Base-by-base conservation (phyloP, 1,140 invertebrate species). In the Muscidifurax raptorellus region DNA sequence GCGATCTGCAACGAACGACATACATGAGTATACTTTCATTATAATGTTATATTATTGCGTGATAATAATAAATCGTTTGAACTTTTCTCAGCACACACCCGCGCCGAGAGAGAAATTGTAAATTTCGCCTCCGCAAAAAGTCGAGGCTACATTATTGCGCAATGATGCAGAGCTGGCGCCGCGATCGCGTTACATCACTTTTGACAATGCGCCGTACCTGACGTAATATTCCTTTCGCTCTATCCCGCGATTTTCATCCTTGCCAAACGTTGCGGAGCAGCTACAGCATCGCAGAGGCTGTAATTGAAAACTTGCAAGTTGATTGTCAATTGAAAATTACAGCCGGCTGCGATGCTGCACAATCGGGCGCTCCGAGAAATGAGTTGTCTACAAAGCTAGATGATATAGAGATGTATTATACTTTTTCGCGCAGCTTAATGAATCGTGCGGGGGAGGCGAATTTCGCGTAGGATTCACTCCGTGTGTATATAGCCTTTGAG, bases 111-210 rank as follows among this genome's bases (percentile, higher is more conserved):
- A 69, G 25, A 30, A 18, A 40, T 67, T 80, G 72, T 69, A 9
- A 80, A 72, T 72, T 80, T 72, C 28, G 67, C 40, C 32, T 44
- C 36, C n/a, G 36, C 66, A 36, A n/a, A 59, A n/a, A n/a, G 52
- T 2, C 52, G 36, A 40, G 66, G 15, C 71, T 9, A 15, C 69
- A n/a, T n/a, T n/a, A n/a, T 80, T 80, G 67, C 79, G 67, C 79
- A 80, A 85, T 87, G 86, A 85, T 87, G 86, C 87, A 89, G 86
- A 77, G 88, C 85, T 80, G 88, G 81, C 75, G 89, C 86, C 88
- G 88, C 85, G 64, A 89, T 89, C 81, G 88, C 87, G 89, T 90
- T 91, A 91, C 89, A 89, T 90, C 88, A 90, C 87, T 87, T n/a
- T n/a, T 89, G 87, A 91, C 89, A 88, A 90, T 90, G 86, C 90